Evolutionary conservation across 2,113 vertebrate species (phyloP), one percentile per base, ranked within the genome.

Genomic region (Monopterus albus): DNA sequence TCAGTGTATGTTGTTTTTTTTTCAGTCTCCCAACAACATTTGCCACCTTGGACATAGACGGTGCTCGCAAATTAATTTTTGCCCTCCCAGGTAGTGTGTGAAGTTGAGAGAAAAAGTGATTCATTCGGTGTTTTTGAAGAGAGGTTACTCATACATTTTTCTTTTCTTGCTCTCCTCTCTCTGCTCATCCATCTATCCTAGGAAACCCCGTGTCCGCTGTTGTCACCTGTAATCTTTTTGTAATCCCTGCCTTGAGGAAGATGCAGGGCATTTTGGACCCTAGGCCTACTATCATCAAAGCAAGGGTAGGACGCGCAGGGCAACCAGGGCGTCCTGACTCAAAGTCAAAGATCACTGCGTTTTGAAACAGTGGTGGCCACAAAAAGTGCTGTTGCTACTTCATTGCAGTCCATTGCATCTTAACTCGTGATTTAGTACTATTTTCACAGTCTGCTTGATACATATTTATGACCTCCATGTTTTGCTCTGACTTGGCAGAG

Each of bases 221-320:
- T 36, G 98, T 99, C 88, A 99, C 97, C 87, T 99, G 98, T 94
- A 99, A 99, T 92, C 98, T 99, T 92, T 99, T 99, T 88, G 97
- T 99, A 88, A 98, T 99, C 91, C 98, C 98, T 62, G 98, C 98
- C 78, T 93, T 99, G 93, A 97, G 98, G 93, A 99, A 99, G 89
- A 99, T 99, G 98, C 98, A 99, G 90, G 98, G 98, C 81, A 99
- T 99, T 91, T 89, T 99, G 93, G 98, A 99, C 94, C 98, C 98
- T 84, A 95, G 98, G 75, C 98, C 98, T 75, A 99, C 98, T 81
- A 99, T 99, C 90, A 99, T 99, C 94, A 99, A 99, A 96, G 98
- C 98, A 89, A 96, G 98, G 96, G 98, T 99, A 95, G 75, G 91
- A 72, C 28, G 57, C 50, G 57, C 40, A 66, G 55, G 49, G 52